These are phyloP conservation scores for Seriola dumerili DNA, from an alignment of 2,113 vertebrate genomes.

Conservation along the genomic window DNA sequence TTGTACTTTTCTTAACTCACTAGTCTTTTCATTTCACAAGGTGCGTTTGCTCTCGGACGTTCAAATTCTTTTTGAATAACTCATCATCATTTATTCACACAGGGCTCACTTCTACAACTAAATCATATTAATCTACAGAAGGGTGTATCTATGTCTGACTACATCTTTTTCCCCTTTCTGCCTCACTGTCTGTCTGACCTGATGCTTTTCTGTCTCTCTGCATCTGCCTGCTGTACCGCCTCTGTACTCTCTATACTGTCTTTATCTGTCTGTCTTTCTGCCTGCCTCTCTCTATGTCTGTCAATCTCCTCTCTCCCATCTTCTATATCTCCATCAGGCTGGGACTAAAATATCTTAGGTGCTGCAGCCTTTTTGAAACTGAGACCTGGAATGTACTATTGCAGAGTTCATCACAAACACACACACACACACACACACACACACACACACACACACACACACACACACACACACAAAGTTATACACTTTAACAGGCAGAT, in stretches of 20 bases:
- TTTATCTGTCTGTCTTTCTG: constrained; percentile 48
- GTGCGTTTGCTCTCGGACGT: neutral
- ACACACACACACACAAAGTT: constrained; percentile 27
- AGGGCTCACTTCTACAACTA: neutral
- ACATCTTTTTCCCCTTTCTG: constrained; percentile 30
- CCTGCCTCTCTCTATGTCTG: constrained; percentile 40
- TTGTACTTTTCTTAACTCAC: neutral
- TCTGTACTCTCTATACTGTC: constrained; percentile 28
- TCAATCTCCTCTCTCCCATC: constrained; percentile 66
- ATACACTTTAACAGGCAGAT: constrained; percentile 43
- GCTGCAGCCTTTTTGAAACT: constrained; percentile 74
- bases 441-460: constrained; percentile 3
- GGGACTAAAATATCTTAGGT: constrained; percentile 76
- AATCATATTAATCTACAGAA: neutral
- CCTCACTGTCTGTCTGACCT: constrained; percentile 42
- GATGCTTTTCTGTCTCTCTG: constrained; percentile 39
- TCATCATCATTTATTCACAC: neutral
- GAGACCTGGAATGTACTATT: constrained; percentile 74
- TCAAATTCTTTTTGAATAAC: neutral
- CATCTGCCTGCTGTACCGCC: constrained; percentile 29
- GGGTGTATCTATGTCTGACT: constrained; percentile 1
- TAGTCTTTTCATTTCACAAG: neutral
- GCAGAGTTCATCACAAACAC: constrained; percentile 42
- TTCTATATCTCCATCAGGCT: constrained; percentile 75
- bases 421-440: constrained; percentile 31